phyloP scores from a whole-genome alignment of 2,113 vertebrate genomes.

The Siphamia tubifer region DNA sequence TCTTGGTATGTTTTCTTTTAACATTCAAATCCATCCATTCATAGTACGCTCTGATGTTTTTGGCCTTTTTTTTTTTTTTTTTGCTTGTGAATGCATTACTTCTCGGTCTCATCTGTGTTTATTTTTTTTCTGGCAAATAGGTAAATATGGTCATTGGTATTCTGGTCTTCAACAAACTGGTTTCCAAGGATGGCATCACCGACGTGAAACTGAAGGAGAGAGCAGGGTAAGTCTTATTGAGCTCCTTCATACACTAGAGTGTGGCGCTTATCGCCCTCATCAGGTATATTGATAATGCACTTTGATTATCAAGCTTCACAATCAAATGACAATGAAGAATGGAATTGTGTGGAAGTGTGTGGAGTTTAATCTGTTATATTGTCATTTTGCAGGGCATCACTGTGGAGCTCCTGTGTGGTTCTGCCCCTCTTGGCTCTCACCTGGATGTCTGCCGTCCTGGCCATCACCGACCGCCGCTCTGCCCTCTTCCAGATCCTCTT shows the following conservation, averaged over 20 bases:
- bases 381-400: slow-evolving; percentile 85
- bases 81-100: slow-evolving; percentile 10
- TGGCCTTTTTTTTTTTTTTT: no score
- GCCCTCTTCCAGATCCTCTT: slow-evolving; percentile 99
- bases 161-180: slow-evolving; percentile 99
- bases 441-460: slow-evolving; percentile 98
- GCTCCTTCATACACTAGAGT: slow-evolving; percentile 15
- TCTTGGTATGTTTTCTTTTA: slow-evolving; percentile 82
- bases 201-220: slow-evolving; percentile 99
- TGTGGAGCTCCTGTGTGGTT: slow-evolving; percentile 99
- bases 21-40: background rate
- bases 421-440: slow-evolving; percentile 95
- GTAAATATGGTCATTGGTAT: slow-evolving; percentile 99
- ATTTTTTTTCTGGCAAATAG: slow-evolving; percentile 78
- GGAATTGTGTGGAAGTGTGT: background rate
- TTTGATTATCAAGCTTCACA: slow-evolving; percentile 26
- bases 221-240: slow-evolving; percentile 89
- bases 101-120: slow-evolving; percentile 36
- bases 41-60: background rate
- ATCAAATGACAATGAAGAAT: slow-evolving; percentile 21
- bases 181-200: slow-evolving; percentile 99
- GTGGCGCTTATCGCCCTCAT: slow-evolving; percentile 46
- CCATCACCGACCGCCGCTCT: slow-evolving; percentile 96
- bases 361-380: slow-evolving; percentile 14
- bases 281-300: slow-evolving; percentile 48